Conservation (phyloP, 2,797 vertebrate species). For the Halcyon leucocephala region DNA sequence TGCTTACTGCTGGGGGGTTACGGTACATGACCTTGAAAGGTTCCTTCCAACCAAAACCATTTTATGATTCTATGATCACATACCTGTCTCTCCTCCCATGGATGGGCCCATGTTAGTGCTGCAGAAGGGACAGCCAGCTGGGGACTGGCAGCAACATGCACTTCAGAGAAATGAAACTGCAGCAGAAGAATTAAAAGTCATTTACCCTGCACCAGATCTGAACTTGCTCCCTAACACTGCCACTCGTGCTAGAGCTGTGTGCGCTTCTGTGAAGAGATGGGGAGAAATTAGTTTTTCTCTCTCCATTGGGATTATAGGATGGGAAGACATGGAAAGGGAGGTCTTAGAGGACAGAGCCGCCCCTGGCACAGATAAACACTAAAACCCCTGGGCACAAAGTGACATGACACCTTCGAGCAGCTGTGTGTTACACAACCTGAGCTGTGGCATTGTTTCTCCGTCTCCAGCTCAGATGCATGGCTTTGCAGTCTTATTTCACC, state of each 20-base stretch:
- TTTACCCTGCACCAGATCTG: background rate
- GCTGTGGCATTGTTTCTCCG: background rate
- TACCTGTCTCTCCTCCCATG: background rate
- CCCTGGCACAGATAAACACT: background rate
- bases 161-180: background rate
- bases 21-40: no score
- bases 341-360: background rate
- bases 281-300: background rate
- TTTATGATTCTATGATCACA: no score
- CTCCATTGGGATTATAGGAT: background rate
- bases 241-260: fast-evolving
- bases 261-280: background rate
- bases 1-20: no score
- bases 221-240: background rate
- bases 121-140: background rate
- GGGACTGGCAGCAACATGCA: fast-evolving
- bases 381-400: background rate
- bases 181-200: background rate
- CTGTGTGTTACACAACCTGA: background rate
- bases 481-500: background rate
- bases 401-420: background rate
- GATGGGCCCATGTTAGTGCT: no score
- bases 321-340: background rate
- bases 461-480: fast-evolving
- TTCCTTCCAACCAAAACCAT: no score